Conservation (phyloP, 2,888 invertebrate species). For the Habrosyne pyritoides region DNA sequence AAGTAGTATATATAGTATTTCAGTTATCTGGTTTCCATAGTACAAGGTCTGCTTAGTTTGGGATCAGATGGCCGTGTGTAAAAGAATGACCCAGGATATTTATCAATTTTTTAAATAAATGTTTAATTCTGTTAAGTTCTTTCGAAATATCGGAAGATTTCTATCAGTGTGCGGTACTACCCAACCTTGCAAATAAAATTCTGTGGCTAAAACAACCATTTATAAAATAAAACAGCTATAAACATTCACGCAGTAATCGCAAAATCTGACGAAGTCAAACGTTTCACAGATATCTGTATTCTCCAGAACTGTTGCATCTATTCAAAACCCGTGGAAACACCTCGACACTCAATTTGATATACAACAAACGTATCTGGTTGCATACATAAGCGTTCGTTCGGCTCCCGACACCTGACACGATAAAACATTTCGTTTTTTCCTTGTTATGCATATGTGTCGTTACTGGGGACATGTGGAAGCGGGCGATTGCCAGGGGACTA, state of each 20-base stretch:
- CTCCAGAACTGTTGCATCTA: neutral
- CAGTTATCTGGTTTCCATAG: too few species aligned
- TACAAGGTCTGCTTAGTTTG: too few species aligned
- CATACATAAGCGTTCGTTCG: conserved; percentile 2
- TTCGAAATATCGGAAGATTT: too few species aligned
- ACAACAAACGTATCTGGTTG: conserved; percentile 6
- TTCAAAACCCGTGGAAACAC: neutral
- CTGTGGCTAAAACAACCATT: too few species aligned
- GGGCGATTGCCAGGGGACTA: conserved; percentile 8
- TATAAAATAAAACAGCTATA: too few species aligned
- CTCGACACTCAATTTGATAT: conserved; percentile 1
- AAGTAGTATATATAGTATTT: too few species aligned
- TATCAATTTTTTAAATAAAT: too few species aligned
- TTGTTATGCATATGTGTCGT: conserved; percentile 38
- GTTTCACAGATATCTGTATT: neutral
- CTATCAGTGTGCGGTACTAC: too few species aligned
- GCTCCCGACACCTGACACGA: conserved; percentile 34
- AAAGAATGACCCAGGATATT: too few species aligned
- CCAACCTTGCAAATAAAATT: too few species aligned
- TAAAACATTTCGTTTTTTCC: conserved; percentile 32
- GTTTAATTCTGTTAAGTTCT: too few species aligned
- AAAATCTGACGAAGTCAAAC: neutral
- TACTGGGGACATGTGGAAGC: conserved; percentile 33
- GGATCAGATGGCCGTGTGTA: too few species aligned
- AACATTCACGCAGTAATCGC: neutral